These are phyloP conservation scores for Gopherus flavomarginatus DNA, from an alignment of 2,113 vertebrate genomes.

Conservation along the genomic window DNA sequence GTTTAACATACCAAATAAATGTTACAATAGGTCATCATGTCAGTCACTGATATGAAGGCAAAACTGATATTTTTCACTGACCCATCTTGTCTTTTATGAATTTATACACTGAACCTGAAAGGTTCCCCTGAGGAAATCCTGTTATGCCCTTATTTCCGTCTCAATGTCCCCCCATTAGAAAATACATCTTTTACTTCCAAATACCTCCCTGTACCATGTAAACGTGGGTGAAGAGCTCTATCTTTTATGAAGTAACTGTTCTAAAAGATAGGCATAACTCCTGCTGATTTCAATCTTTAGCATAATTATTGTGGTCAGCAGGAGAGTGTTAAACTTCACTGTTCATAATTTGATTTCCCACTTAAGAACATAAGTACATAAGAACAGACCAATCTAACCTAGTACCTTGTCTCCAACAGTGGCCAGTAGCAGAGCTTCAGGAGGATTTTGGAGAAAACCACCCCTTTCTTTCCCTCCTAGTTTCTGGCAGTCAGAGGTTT, in stretches of 20 bases:
- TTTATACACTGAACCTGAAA: neutral
- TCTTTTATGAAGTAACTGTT: neutral
- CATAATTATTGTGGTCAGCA: neutral
- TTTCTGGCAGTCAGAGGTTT: no score
- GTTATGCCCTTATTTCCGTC: neutral
- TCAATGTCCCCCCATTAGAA: neutral
- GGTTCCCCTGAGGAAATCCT: conserved; percentile 19
- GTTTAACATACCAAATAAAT: conserved; percentile 4
- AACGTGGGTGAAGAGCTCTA: neutral
- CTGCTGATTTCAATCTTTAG: neutral
- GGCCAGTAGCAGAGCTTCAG: no score
- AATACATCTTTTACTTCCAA: neutral
- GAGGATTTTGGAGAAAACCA: no score
- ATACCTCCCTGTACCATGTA: neutral
- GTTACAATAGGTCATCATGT: conserved; percentile 21
- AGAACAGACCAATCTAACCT: neutral
- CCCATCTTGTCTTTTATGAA: neutral
- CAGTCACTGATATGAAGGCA: neutral
- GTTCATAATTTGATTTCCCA: neutral
- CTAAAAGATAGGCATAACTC: neutral
- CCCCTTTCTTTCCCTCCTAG: no score
- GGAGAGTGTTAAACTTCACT: neutral
- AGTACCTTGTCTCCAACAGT: no score
- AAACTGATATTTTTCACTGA: neutral
- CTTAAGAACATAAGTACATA: rapidly evolving